These are phyloP conservation scores for Ceyx erithaca DNA, from an alignment of 2,797 vertebrate species.

Conservation along the genomic window DNA sequence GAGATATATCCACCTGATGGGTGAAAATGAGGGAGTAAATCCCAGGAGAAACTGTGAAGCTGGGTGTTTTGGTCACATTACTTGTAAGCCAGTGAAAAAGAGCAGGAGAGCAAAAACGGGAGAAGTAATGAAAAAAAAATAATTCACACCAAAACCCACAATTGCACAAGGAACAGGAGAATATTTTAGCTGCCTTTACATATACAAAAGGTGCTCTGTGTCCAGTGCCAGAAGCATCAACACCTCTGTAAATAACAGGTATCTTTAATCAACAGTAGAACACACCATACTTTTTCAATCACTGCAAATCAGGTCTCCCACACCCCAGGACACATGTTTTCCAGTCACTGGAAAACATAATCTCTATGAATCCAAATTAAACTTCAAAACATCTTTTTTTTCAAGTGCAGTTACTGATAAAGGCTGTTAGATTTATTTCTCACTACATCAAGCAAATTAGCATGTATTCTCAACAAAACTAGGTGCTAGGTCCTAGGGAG, in stretches of 20 bases:
- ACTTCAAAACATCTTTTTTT: background rate
- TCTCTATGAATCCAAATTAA: background rate
- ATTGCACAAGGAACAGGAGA: background rate
- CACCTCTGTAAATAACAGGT: background rate
- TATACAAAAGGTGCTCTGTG: background rate
- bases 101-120: background rate
- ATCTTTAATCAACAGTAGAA: background rate
- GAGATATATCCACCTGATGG: rapidly evolving
- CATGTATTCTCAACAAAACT: constrained; percentile 65
- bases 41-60: background rate
- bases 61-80: background rate
- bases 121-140: background rate
- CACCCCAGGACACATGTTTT: background rate
- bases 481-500: constrained; percentile 75
- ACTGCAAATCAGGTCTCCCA: background rate
- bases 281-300: background rate
- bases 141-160: background rate
- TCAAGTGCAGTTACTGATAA: constrained; percentile 44
- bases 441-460: constrained; percentile 36
- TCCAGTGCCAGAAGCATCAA: background rate
- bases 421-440: constrained; percentile 71
- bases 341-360: background rate
- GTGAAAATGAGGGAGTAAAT: background rate
- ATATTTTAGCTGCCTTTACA: background rate
- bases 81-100: background rate